Base-by-base conservation (phyloP, 30 jellyfish, hydroid and myxozoan genomes). In the Aurelia sp. region DNA sequence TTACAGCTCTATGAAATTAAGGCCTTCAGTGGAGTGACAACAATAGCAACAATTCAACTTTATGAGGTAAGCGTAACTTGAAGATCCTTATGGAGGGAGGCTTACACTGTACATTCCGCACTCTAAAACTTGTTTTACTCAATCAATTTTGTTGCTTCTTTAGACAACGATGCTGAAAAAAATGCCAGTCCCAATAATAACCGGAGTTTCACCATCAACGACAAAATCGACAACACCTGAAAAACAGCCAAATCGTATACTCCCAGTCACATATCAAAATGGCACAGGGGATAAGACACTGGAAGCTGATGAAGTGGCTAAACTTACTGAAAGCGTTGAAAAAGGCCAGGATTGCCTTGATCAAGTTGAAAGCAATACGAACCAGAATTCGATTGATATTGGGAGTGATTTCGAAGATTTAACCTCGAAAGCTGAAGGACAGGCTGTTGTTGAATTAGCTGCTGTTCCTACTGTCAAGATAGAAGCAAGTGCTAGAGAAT, bases 161-260 rank as follows among this genome's bases (percentile, higher is more conserved):
- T 79, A 92, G 98, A 86, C 87, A 11, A 67, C 96, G 3, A 66
- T 92, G 94, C 76, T 91, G 77, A 92, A 85, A 78, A 92, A 92
- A 65, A 90, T 92, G 79, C 96, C 98, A 13, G 98, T 92, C 48
- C 98, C 98, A 16, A 64, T 92, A 6, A 67, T 92, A 31, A 57
- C 91, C 0, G 88, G 83, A n/a, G 77, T 40, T 8, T 21, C 79
- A 41, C 65, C 86, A 6, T 22, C 33, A 80, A 35, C 27, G 15
- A 71, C 33, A 59, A 59, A 18, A 13, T 21, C 69, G 8, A 71
- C 13, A 59, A 59, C 33, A 59, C 69, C 69, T 59, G 33, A 18
- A 59, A 59, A 59, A 59, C 33, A 59, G 23, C 69, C 69, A n/a
- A 33, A 16, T 64, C 67, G 41, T 7, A 69, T 51, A 40, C 55